Conservation (phyloP, 2,797 vertebrate genomes). For the Pempheris klunzingeri region DNA sequence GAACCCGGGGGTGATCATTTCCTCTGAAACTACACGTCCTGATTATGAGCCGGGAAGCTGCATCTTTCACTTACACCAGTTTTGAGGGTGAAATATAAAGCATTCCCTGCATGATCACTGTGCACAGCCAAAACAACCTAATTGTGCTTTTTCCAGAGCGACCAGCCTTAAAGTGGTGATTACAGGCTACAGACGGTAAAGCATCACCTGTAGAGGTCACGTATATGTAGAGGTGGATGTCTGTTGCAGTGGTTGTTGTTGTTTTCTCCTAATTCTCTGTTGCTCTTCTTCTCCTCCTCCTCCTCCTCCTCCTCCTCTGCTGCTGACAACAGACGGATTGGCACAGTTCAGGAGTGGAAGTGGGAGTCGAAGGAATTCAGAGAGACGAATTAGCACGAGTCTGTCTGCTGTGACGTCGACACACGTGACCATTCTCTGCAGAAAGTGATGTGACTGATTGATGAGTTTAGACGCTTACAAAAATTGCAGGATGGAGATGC, state of each 20-base stretch:
- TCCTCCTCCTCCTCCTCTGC: conserved; percentile 1
- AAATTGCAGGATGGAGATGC: neutral
- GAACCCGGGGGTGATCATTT: conserved; percentile 33
- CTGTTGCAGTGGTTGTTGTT: neutral
- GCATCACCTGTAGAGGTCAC: conserved; percentile 4
- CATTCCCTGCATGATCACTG: too few relatives aligned
- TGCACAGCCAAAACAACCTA: too few relatives aligned
- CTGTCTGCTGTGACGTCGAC: neutral
- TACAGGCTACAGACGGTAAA: conserved; percentile 1
- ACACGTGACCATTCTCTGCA: neutral
- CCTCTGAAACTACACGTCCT: conserved; percentile 35
- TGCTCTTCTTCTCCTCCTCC: neutral
- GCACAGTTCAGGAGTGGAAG: neutral
- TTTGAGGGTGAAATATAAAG: conserved; percentile 47
- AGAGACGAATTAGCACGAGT: neutral
- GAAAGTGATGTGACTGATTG: neutral
- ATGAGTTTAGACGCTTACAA: neutral
- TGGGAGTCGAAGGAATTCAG: neutral
- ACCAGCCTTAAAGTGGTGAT: neutral
- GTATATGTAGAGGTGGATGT: neutral
- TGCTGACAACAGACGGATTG: neutral
- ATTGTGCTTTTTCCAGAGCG: neutral
- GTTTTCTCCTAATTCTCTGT: conserved; percentile 1
- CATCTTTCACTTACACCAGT: conserved; percentile 30
- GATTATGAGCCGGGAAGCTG: conserved; percentile 33